Base-by-base conservation (phyloP, 2,888 invertebrate genomes). In the Bembecia ichneumoniformis region DNA sequence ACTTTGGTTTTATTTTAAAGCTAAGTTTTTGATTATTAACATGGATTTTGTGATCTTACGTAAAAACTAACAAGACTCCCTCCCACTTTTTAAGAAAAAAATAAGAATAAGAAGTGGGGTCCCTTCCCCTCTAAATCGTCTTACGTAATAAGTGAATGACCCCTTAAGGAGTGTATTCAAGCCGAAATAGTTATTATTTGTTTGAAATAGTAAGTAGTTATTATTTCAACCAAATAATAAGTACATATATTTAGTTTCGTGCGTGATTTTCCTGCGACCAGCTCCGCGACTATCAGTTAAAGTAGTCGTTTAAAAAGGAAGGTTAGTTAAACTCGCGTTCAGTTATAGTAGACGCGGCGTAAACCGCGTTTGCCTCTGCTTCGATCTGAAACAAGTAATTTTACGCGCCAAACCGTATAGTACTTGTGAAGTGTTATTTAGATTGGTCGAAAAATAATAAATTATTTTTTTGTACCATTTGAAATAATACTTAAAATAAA, bases 311-410 rank as follows among this genome's bases (percentile, higher is more conserved):
- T 75, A 77, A 70, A 63, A 60, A 58, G 70, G 70, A 73, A 74
- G 77, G 71, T 63, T 73, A 68, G 49, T 1, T 9, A 34, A 47
- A 50, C 47, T 34, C 43, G 36, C 52, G 50, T 47, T 58, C 74
- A 78, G 80, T 81, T 50, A 55, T 44, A 52, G 69, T 71, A 70
- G 69, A 57, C 76, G 76, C 78, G 67, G 66, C 58, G 53, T 3
- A 13, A 49, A 62, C 60, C 60, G 75, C 72, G 76, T 72, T 74
- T 74, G 76, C 73, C 58, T 58, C 14, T 35, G 46, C 49, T 49
- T 13, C 5, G 36, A 16, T 47, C 16, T 50, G 58, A 60, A 59
- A 62, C 73, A 70, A 74, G 73, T 74, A 77, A 74, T 63, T 72
- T 71, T 69, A 71, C 70, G 62, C 57, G 64, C 55, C 47, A 51